Conservation (phyloP, 2,113 vertebrate species). For the Monopterus albus region DNA sequence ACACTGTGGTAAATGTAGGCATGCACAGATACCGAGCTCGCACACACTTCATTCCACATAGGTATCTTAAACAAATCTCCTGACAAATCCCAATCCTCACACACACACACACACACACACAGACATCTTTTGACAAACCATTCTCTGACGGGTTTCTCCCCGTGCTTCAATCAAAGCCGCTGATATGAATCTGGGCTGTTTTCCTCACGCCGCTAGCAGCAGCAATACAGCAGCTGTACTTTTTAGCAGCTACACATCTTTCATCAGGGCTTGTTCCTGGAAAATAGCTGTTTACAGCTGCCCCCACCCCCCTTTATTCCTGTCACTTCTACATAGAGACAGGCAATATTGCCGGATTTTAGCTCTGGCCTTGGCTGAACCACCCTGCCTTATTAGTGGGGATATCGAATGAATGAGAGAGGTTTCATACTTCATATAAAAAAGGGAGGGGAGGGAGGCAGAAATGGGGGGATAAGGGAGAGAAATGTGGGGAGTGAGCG, state of each 20-base stretch:
- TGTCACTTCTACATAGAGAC: slow-evolving; percentile 58
- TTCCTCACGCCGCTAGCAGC: slow-evolving; percentile 49
- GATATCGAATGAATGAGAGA: slow-evolving; percentile 67
- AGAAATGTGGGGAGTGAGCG: slow-evolving; percentile 61
- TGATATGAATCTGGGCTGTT: slow-evolving; percentile 73
- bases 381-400: slow-evolving; percentile 68
- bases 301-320: slow-evolving; percentile 32
- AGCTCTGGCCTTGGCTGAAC: slow-evolving; percentile 71
- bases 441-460: slow-evolving; percentile 30
- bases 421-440: slow-evolving; percentile 64
- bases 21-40: slow-evolving; percentile 32
- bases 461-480: slow-evolving; percentile 46
- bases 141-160: slow-evolving; percentile 55
- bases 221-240: slow-evolving; percentile 60
- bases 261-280: slow-evolving; percentile 56
- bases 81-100: slow-evolving; percentile 54
- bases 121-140: slow-evolving; percentile 66
- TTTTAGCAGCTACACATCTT: slow-evolving; percentile 67
- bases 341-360: slow-evolving; percentile 62
- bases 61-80: slow-evolving; percentile 67
- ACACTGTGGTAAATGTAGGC: slow-evolving; percentile 1
- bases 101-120: slow-evolving; percentile 36
- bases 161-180: slow-evolving; percentile 70
- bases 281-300: slow-evolving; percentile 62
- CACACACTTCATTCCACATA: slow-evolving; percentile 52